Base-by-base conservation (phyloP, 2,888 invertebrate genomes). In the Oscheius sp. region DNA sequence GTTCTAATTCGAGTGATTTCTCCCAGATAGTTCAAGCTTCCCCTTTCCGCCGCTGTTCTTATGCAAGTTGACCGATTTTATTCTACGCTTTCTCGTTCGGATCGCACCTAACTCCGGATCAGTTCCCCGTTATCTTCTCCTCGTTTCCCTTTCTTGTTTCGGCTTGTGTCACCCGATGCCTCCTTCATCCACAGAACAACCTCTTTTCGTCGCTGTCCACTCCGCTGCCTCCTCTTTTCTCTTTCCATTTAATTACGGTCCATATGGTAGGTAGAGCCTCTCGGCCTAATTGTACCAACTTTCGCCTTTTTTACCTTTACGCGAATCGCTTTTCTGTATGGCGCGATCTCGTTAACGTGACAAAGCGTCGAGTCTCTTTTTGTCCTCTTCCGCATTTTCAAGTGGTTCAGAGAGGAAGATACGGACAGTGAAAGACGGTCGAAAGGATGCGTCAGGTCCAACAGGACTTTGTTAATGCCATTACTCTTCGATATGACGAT, bases 401-500 rank as follows among this genome's bases (percentile, higher is more conserved):
- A 49, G 26, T 20, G 4, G 22, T 17, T 49, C 20, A 49, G 49
- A 20, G 12, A 49, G 12, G 14, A 24, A 26, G 20, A 20, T 41
- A 14, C 6, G 9, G 32, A 54, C 30, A 4, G 17, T 14, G 32
- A 24, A 22, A n/a, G 20, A 54, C 22, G 12, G 20, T 33, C 17
- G 33, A 54, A 12, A 56, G 38, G 36, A 59, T 59, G 59, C 41
- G 44, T n/a, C 59, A 59, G 30, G 59, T 59, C 59, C 59, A 59
- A 24, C 41, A 38, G 59, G 59, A 59, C 44, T 51, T 54, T 14
- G 56, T 65, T 30, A 50, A 67, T 22, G 28, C 44, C 2, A 59
- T 67, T 28, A 67, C 67, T 9, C 61, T 59, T 47, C 45, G 47
- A 20, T 67, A 49, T 30, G 67, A 67, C 36, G 67, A 67, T 32